Conservation (phyloP, 2,113 vertebrate species). For the Arenaria interpres region DNA sequence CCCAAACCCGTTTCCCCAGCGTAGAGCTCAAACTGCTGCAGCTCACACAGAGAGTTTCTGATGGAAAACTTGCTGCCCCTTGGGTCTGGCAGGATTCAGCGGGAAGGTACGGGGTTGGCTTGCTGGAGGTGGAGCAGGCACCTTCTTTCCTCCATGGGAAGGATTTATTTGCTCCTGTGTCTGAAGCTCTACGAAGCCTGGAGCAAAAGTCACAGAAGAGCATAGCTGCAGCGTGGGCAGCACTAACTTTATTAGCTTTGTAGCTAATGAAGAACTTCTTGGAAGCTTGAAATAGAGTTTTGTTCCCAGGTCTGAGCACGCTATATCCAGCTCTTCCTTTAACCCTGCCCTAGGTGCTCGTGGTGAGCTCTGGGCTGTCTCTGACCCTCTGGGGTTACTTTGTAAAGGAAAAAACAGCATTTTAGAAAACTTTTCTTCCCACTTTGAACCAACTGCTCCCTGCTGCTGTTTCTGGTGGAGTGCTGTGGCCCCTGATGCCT, state of each 20-base stretch:
- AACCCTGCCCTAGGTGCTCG: not conserved
- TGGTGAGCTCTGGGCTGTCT: not conserved
- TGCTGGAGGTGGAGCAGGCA: not conserved
- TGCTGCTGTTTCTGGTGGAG: not conserved
- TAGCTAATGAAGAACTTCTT: not conserved
- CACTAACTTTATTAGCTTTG: not conserved
- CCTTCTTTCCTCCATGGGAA: not conserved
- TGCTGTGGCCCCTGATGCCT: not conserved
- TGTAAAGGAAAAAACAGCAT: not conserved
- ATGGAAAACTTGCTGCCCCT: not conserved
- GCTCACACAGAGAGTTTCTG: not conserved
- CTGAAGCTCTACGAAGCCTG: not conserved
- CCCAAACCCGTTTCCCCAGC: not conserved
- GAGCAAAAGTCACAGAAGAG: not conserved
- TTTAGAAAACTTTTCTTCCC: not conserved
- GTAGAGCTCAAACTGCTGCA: not conserved
- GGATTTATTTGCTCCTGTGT: not conserved
- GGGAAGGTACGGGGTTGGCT: accelerated
- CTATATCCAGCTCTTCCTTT: not conserved
- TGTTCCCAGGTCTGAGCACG: not conserved
- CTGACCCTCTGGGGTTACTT: not conserved
- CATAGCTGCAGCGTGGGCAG: not conserved
- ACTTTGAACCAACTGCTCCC: not conserved
- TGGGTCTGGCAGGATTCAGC: not conserved
- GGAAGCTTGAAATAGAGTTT: not conserved